Conservation (phyloP, 2,888 invertebrate species). For the Pammene fasciana region DNA sequence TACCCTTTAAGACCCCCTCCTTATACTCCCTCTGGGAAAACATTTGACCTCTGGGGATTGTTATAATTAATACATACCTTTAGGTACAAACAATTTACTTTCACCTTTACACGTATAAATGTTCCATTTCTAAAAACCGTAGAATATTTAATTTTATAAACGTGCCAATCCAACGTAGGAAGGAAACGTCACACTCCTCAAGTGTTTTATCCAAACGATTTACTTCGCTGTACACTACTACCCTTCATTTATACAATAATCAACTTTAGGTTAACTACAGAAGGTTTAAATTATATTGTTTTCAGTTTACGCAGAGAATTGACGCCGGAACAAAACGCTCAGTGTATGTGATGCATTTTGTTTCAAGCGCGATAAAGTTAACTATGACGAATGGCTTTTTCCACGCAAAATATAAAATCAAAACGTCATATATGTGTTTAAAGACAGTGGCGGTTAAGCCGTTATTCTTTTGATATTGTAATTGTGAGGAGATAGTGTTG, state of each 20-base stretch:
- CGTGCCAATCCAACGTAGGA: constrained; percentile 13
- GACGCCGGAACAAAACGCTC: constrained; percentile 22
- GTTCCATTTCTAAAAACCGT: too few relatives aligned
- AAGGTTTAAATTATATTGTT: constrained; percentile 5
- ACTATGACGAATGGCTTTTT: constrained; percentile 31
- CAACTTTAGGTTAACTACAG: neutral
- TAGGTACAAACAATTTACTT: too few relatives aligned
- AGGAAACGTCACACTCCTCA: constrained; percentile 33
- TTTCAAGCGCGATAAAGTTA: constrained; percentile 34
- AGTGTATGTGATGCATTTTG: constrained; percentile 33
- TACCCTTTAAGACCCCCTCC: too few relatives aligned
- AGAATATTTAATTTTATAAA: too few relatives aligned
- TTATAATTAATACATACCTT: too few relatives aligned
- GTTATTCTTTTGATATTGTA: constrained; percentile 12
- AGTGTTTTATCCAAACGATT: constrained; percentile 32
- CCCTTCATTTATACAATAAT: neutral
- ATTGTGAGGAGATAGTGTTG: constrained; percentile 21
- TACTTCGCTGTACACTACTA: constrained; percentile 30
- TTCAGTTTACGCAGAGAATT: constrained; percentile 15
- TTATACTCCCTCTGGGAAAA: too few relatives aligned
- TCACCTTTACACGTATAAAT: too few relatives aligned
- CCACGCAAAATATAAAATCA: neutral
- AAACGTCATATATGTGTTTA: neutral
- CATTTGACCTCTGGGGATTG: too few relatives aligned
- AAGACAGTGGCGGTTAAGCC: neutral